A percentile compares a stretch with the other conserved stretches of the same genome.
These are phyloP conservation scores for Aporophyla lueneburgensis DNA, from an alignment of 2,888 invertebrate genomes.

Conservation along the genomic window DNA sequence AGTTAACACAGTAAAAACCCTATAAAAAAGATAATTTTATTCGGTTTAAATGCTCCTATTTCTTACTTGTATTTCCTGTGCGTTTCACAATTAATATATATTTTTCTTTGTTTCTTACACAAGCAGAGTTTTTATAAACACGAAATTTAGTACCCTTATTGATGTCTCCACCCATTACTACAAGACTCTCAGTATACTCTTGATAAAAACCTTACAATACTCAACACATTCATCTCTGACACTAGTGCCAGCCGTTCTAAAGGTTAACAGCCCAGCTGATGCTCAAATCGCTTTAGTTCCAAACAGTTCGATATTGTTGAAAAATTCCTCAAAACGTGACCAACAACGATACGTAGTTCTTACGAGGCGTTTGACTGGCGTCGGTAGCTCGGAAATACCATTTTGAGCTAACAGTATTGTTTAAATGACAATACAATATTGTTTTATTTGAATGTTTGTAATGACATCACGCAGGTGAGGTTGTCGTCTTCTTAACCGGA, in stretches of 20 bases:
- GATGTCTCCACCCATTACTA: neutral
- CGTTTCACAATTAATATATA: neutral
- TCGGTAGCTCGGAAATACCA: neutral
- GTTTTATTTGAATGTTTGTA: no score
- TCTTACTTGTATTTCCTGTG: neutral
- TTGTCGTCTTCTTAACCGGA: no score
- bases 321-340: conserved; percentile 53
- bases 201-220: neutral
- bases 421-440: no score
- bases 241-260: conserved; percentile 6
- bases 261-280: conserved; percentile 29
- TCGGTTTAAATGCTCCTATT: neutral
- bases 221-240: conserved; percentile 3
- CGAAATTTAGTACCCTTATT: neutral
- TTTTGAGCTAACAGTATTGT: conserved; percentile 25
- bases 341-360: neutral
- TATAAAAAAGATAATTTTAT: neutral
- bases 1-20: neutral
- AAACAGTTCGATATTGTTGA: conserved; percentile 43
- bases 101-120: no score
- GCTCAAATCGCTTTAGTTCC: conserved; percentile 40
- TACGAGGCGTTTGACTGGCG: neutral
- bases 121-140: neutral
- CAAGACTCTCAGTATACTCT: neutral
- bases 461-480: no score